phyloP scores from a whole-genome alignment of 2,888 invertebrate genomes.

The Sinohyriopsis cumingii region DNA sequence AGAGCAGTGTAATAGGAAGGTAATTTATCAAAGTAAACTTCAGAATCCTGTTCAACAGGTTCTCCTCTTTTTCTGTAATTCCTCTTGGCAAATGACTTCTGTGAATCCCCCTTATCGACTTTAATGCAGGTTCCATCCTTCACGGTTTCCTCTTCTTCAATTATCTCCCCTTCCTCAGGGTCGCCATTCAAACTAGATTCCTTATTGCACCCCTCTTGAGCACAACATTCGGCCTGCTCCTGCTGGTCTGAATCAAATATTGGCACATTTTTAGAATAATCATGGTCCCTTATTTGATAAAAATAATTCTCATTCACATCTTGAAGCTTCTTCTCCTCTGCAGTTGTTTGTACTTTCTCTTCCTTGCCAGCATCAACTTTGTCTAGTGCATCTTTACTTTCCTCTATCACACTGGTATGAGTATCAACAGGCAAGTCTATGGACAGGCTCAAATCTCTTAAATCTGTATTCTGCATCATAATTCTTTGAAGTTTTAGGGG shows the following conservation, averaged over 20 bases:
- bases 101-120: background rate
- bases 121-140: slow-evolving; percentile 4
- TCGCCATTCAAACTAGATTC: slow-evolving; percentile 9
- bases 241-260: background rate
- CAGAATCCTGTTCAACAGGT: slow-evolving; percentile 11
- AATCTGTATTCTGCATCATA: slow-evolving; percentile 30
- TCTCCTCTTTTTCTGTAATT: slow-evolving; percentile 32
- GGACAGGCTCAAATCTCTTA: slow-evolving; percentile 19
- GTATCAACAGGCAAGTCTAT: too few relatives aligned
- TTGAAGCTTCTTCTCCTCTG: background rate
- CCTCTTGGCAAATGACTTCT: slow-evolving; percentile 9
- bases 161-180: slow-evolving; percentile 42
- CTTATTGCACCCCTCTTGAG: slow-evolving; percentile 1
- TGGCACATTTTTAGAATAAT: slow-evolving; percentile 73
- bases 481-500: slow-evolving; percentile 41
- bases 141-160: slow-evolving; percentile 19
- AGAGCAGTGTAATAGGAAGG: slow-evolving; percentile 65
- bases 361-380: background rate
- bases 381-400: slow-evolving; percentile 1
- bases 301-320: slow-evolving; percentile 34
- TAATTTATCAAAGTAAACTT: slow-evolving; percentile 60
- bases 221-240: background rate
- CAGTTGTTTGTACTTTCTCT: slow-evolving; percentile 4
- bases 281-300: slow-evolving; percentile 75
- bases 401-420: background rate